phyloP scores from a whole-genome alignment of 2,113 vertebrate genomes.

The Mirza zaza region DNA sequence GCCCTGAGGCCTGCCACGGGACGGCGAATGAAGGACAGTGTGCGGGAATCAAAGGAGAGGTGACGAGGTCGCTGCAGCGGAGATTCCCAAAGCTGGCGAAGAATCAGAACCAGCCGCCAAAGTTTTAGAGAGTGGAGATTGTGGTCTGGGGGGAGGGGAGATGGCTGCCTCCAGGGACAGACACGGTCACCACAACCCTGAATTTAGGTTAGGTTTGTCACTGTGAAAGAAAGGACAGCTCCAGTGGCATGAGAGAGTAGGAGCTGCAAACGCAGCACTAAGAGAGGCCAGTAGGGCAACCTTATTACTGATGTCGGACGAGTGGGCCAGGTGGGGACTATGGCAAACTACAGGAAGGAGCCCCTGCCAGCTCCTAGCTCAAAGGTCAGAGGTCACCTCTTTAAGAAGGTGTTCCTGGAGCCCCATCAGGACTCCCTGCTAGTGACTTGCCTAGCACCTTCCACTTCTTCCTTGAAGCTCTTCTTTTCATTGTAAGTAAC shows the following conservation, averaged over 20 bases:
- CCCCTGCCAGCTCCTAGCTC: not conserved
- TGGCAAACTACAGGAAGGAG: not conserved
- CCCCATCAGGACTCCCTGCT: too few relatives aligned
- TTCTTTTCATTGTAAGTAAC: not conserved
- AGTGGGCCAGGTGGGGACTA: not conserved
- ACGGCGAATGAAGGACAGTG: accelerated
- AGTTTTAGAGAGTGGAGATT: not conserved
- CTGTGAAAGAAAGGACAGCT: not conserved
- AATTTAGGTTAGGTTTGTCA: not conserved
- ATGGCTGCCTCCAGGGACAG: not conserved
- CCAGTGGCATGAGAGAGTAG: not conserved
- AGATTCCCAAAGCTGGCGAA: not conserved
- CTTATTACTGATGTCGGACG: accelerated
- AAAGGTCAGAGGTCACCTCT: not conserved
- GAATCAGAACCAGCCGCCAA: not conserved
- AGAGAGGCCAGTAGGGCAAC: not conserved
- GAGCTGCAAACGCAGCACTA: not conserved
- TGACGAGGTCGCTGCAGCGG: not conserved
- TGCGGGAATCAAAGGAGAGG: not conserved
- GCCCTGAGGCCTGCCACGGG: accelerated
- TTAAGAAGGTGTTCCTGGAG: not conserved
- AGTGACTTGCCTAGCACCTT: not conserved
- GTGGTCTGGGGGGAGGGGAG: not conserved
- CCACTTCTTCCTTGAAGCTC: not conserved
- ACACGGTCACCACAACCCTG: not conserved